Base-by-base conservation (phyloP, 1,140 invertebrate genomes). In the Nebria ingens region DNA sequence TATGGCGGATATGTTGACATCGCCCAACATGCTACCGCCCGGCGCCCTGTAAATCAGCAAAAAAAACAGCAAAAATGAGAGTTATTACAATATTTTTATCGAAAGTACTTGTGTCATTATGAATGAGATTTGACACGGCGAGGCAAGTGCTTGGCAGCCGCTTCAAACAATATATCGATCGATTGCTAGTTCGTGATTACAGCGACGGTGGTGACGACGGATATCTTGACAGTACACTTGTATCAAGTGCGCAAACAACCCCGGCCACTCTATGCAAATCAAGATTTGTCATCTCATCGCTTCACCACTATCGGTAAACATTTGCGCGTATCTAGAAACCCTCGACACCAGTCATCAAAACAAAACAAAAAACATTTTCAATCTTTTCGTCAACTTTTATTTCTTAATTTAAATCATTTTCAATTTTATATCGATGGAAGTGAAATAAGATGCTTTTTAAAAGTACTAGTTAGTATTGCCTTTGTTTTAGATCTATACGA, bases 1-100 rank as follows among this genome's bases (percentile, higher is more conserved):
- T 69, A 94, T 93, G 68, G 86, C 86, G 58, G 91, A 92, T 76
- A 95, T 92, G 77, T 93, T 93, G 66, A 91, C 88, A 72, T 90
- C 88, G 62, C 85, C 86, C 65, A 87, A 76, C 83, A 87, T 87
- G 66, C 85, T 87, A 61, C 85, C 85, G 61, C 61, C 61, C 56
- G 68, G 65, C 51, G 61, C 53, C 53, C 64, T 67, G 60, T 6
- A 64, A 64, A 52, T 51, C 23, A 54, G 2, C 19, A 54, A 45
- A 42, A n/a, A n/a, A n/a, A n/a, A n/a, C n/a, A n/a, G n/a, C n/a
- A n/a, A n/a, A n/a, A n/a, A n/a, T n/a, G n/a, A n/a, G n/a, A n/a
- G n/a, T n/a, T 15, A 34, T 42, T 34, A 54, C 52, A 19, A 17
- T 45, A 4, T 17, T 17, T 45, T 45, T 45, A 12, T 12, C 6